Percentiles rank a stretch among this genome's conserved stretches.
These are phyloP conservation scores for Idaea aversata DNA, from an alignment of 2,888 invertebrate species.

Conservation along the genomic window DNA sequence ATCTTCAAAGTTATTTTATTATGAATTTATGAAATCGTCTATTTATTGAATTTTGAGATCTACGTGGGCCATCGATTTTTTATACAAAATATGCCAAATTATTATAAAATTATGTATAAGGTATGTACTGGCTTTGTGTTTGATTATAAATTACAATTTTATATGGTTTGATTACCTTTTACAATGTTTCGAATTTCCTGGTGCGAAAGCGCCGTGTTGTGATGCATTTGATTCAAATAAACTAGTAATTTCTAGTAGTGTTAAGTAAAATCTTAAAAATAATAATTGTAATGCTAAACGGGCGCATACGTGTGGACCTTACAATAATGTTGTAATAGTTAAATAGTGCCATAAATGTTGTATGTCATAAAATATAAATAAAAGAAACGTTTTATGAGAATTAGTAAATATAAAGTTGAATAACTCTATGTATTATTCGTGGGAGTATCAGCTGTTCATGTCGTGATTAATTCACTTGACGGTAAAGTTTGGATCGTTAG, in stretches of 20 bases:
- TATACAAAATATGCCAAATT: conserved; percentile 62
- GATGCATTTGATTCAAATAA: conserved; percentile 4
- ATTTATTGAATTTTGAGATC: conserved; percentile 53
- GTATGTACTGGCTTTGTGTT: conserved; percentile 42
- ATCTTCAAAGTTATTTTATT: conserved; percentile 57
- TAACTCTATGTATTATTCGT: not conserved
- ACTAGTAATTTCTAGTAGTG: conserved; percentile 3
- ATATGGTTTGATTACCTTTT: conserved; percentile 19
- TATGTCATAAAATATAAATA: not conserved
- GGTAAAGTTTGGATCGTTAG: conserved; percentile 40
- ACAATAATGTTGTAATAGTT: conserved; percentile 4
- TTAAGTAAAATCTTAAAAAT: conserved; percentile 5
- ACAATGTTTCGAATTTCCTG: conserved; percentile 14
- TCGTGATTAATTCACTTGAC: conserved; percentile 36
- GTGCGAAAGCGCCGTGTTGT: conserved; percentile 1
- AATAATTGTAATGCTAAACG: not conserved
- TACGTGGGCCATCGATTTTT: conserved; percentile 53
- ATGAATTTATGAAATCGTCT: conserved; percentile 44
- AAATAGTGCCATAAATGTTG: conserved; percentile 4
- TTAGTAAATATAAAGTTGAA: not conserved
- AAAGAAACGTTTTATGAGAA: conserved; percentile 2
- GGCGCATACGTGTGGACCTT: conserved; percentile 2
- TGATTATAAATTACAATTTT: conserved; percentile 28
- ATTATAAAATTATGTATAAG: conserved; percentile 42
- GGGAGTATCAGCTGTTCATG: conserved; percentile 14